Percentiles rank a stretch among this genome's conserved stretches.
These are phyloP conservation scores for Apamea anceps DNA, from an alignment of 2,888 invertebrate species.

Conservation along the genomic window DNA sequence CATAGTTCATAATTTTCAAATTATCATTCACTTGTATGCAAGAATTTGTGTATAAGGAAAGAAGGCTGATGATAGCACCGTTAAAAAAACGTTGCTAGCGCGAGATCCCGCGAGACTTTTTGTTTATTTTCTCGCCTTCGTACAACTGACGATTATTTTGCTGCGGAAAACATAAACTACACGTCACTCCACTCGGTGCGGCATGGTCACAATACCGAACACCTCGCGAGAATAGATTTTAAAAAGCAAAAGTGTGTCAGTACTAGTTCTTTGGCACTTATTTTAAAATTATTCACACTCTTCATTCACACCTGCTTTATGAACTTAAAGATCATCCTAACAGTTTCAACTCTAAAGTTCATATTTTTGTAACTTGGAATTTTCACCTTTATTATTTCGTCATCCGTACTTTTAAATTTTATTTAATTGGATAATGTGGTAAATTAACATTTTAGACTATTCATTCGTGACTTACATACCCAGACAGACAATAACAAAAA, in stretches of 20 bases:
- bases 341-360: background rate
- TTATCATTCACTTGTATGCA: conserved; percentile 23
- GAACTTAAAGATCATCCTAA: conserved; percentile 20
- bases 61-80: conserved; percentile 9
- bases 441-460: background rate
- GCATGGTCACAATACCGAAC: conserved; percentile 81
- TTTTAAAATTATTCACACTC: conserved; percentile 14
- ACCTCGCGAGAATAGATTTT: conserved; percentile 75
- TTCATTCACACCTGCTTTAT: conserved; percentile 39
- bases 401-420: background rate
- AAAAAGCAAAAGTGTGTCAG: conserved; percentile 51
- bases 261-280: conserved; percentile 37
- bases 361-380: background rate
- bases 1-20: conserved; percentile 7
- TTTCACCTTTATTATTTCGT: background rate
- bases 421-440: background rate
- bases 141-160: conserved; percentile 77
- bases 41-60: conserved; percentile 10
- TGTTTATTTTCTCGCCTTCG: conserved; percentile 82
- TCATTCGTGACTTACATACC: no score
- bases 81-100: conserved; percentile 64
- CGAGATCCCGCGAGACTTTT: conserved; percentile 72
- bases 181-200: conserved; percentile 75
- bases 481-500: background rate
- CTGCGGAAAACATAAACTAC: conserved; percentile 76